Evolutionary conservation across 2,797 vertebrate species (phyloP).

Genomic region (Bovichtus variegatus): DNA sequence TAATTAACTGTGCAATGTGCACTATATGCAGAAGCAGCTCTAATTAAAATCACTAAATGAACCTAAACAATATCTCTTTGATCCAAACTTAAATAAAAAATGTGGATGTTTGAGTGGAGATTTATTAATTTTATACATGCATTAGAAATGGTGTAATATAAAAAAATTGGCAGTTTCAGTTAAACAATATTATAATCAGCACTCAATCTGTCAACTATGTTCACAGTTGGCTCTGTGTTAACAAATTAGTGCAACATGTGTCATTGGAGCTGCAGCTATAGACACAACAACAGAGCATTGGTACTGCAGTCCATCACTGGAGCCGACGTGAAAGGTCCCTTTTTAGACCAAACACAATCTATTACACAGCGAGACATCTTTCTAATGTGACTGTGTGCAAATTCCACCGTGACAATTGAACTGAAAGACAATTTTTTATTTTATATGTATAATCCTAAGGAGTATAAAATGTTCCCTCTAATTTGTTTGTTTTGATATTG

Average conservation of each 20-base stretch:
- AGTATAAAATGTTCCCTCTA: not conserved
- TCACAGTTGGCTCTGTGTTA: conserved; percentile 24
- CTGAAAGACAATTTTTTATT: conserved; percentile 24
- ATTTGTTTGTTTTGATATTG: conserved; percentile 5
- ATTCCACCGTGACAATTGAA: not conserved
- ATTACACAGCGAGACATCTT: conserved; percentile 39
- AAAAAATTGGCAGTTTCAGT: not conserved
- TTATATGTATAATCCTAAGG: not conserved
- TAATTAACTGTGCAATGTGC: not conserved
- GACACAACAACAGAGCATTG: conserved; percentile 72
- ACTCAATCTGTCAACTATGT: conserved; percentile 26
- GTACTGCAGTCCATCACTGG: conserved; percentile 30
- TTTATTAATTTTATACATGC: not conserved
- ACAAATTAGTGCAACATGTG: conserved; percentile 48
- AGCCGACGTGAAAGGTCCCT: conserved; percentile 29
- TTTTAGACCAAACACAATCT: conserved; percentile 74
- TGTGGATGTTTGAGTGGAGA: not conserved
- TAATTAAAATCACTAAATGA: too few species aligned
- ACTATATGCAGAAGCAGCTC: not conserved
- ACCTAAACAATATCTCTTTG: too few species aligned
- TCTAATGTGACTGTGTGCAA: conserved; percentile 16
- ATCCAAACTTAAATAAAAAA: not conserved
- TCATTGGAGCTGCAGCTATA: conserved; percentile 47
- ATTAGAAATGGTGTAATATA: not conserved
- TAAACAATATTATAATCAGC: conserved; percentile 2